phyloP scores from a whole-genome alignment of 2,888 invertebrate genomes.

The Resseliella maxima region DNA sequence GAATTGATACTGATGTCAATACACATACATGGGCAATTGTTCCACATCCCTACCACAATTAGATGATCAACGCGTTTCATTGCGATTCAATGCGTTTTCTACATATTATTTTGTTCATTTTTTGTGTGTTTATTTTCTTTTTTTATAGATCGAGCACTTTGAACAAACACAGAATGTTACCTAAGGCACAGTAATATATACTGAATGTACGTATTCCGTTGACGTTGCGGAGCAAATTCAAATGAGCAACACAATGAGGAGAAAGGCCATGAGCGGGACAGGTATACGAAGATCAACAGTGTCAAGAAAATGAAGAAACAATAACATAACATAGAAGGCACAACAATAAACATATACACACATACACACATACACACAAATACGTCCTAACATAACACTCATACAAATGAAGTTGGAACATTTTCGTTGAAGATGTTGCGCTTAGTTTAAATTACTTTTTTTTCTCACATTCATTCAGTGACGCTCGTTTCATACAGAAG shows the following conservation, averaged over 20 bases:
- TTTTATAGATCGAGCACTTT: not conserved
- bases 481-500: slow-evolving; percentile 45
- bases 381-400: too few species aligned
- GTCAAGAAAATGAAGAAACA: slow-evolving; percentile 2
- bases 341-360: not conserved
- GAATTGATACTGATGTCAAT: slow-evolving; percentile 5
- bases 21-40: not conserved
- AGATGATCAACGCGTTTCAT: not conserved
- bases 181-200: not conserved
- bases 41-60: not conserved
- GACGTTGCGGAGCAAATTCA: not conserved
- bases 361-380: not conserved
- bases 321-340: slow-evolving; percentile 17
- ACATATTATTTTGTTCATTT: not conserved
- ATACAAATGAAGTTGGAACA: too few species aligned
- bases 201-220: not conserved
- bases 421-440: slow-evolving; percentile 23
- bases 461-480: slow-evolving; percentile 51
- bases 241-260: slow-evolving; percentile 1
- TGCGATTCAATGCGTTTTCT: slow-evolving; percentile 16
- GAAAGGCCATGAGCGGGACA: slow-evolving; percentile 20
- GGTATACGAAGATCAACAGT: not conserved
- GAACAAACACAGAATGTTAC: not conserved
- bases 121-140: not conserved
- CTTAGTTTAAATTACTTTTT: slow-evolving; percentile 42